These are phyloP conservation scores for Galago senegalensis DNA, from an alignment of 2,797 vertebrate species.

Conservation along the genomic window DNA sequence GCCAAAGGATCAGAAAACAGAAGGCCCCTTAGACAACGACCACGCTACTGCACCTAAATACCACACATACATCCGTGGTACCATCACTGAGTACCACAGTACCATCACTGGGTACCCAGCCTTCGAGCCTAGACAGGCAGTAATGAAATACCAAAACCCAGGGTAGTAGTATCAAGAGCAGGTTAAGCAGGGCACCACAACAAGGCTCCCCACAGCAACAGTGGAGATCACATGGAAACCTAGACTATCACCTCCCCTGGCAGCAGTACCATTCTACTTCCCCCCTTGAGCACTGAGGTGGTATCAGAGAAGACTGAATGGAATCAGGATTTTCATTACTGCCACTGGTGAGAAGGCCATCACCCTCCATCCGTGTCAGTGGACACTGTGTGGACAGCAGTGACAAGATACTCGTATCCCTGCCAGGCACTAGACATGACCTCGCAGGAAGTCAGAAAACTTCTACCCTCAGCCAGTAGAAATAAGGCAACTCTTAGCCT, in stretches of 20 bases:
- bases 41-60: background rate
- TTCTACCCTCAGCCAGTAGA: background rate
- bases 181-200: background rate
- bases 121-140: no score
- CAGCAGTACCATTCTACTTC: background rate
- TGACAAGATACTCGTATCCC: no score
- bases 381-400: background rate
- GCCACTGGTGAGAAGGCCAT: background rate
- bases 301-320: background rate
- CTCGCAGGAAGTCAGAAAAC: background rate
- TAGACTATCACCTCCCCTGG: background rate
- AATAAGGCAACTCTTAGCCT: background rate
- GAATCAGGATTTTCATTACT: background rate
- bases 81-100: background rate
- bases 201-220: background rate
- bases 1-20: background rate
- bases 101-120: no score
- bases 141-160: background rate
- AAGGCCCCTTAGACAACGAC: background rate
- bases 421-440: background rate
- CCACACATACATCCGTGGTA: background rate
- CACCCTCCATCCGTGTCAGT: background rate
- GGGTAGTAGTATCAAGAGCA: background rate
- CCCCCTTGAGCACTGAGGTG: background rate
- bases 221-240: background rate